These are phyloP conservation scores for Amiota minor DNA, from an alignment of 2,888 invertebrate species.

Conservation along the genomic window DNA sequence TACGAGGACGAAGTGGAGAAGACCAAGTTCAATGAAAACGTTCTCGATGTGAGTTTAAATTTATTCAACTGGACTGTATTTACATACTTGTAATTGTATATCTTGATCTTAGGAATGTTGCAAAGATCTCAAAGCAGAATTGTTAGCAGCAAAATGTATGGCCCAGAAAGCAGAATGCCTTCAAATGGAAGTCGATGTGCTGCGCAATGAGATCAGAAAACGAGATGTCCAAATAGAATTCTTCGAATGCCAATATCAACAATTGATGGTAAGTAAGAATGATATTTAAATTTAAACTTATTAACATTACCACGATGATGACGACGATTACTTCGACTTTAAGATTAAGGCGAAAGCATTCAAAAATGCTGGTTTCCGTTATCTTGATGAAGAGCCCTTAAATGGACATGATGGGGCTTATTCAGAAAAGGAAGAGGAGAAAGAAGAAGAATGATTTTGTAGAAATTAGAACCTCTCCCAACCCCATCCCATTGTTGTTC, in stretches of 20 bases:
- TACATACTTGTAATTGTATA: neutral
- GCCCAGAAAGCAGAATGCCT: slow-evolving; percentile 51
- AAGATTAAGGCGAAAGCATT: slow-evolving; percentile 52
- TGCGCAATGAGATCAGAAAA: slow-evolving; percentile 59
- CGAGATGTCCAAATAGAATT: slow-evolving; percentile 59
- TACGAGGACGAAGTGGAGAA: slow-evolving; percentile 57
- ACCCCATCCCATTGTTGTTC: too few relatives aligned
- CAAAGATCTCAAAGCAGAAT: slow-evolving; percentile 52
- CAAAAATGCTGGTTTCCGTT: slow-evolving; percentile 55
- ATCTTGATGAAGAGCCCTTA: slow-evolving; percentile 49
- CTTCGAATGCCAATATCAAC: slow-evolving; percentile 62
- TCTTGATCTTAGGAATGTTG: slow-evolving; percentile 35
- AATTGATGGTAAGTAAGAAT: slow-evolving; percentile 56
- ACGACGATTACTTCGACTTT: slow-evolving; percentile 19
- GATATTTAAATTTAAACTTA: neutral
- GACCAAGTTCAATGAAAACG: slow-evolving; percentile 52
- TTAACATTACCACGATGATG: too few relatives aligned
- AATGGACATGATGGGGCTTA: slow-evolving; percentile 49
- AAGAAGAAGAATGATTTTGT: slow-evolving; percentile 46
- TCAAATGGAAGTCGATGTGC: slow-evolving; percentile 55
- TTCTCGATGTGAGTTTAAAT: slow-evolving; percentile 48
- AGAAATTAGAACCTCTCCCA: slow-evolving; percentile 35
- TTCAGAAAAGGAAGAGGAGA: slow-evolving; percentile 33
- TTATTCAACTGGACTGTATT: neutral
- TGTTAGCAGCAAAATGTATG: slow-evolving; percentile 47